A percentile compares a stretch with the other conserved stretches of the same genome.
phyloP scores from a whole-genome alignment of 2,797 vertebrate species.

The Enoplosus armatus region DNA sequence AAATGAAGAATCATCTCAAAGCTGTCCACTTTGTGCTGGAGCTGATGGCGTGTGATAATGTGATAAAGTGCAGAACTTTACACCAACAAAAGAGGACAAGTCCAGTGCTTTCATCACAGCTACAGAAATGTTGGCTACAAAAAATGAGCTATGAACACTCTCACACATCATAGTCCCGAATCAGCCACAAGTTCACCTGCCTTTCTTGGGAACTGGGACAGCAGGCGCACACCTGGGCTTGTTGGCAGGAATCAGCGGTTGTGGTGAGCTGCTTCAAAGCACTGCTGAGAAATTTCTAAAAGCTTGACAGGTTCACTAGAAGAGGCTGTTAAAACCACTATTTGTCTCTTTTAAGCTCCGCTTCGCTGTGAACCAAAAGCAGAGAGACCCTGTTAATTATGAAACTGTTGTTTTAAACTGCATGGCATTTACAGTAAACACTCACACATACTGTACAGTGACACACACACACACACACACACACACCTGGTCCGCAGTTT shows the following conservation, averaged over 20 bases:
- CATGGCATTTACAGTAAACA: constrained; percentile 41
- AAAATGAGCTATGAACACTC: neutral
- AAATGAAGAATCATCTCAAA: neutral
- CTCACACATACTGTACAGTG: neutral
- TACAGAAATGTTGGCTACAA: neutral
- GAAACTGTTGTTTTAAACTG: constrained; percentile 29
- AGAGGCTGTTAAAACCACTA: constrained; percentile 16
- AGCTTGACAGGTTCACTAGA: constrained; percentile 30
- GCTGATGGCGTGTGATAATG: neutral
- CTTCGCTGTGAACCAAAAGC: constrained; percentile 16
- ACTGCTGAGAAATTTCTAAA: constrained; percentile 32
- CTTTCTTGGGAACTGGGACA: constrained; percentile 39
- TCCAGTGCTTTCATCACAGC: neutral
- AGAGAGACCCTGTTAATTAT: constrained; percentile 28
- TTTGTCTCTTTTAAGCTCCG: constrained; percentile 25
- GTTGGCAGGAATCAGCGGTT: constrained; percentile 31
- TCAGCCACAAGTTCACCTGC: constrained; percentile 21
- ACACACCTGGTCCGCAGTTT: constrained; percentile 22
- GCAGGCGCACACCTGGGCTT: constrained; percentile 48
- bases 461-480: constrained; percentile 26
- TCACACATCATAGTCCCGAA: constrained; percentile 21
- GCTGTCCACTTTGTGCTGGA: neutral
- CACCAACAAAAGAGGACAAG: constrained; percentile 3
- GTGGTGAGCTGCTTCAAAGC: constrained; percentile 32
- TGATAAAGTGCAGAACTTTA: neutral